These are phyloP conservation scores for Cygnus olor DNA, from an alignment of 2,797 vertebrate genomes.

Conservation along the genomic window DNA sequence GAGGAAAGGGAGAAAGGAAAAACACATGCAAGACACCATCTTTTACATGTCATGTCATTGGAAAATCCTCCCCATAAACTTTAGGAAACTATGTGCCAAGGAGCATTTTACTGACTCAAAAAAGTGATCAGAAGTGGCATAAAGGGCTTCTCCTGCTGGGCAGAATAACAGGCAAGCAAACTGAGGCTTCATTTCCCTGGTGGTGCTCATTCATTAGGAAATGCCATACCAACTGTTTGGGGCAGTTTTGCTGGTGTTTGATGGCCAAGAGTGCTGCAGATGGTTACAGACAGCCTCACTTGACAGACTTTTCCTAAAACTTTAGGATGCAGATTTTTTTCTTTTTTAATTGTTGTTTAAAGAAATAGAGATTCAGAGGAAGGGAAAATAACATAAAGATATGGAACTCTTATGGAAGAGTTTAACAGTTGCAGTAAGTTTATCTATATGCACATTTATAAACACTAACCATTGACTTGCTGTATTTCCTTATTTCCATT, in stretches of 20 bases:
- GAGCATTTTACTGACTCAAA: constrained; percentile 13
- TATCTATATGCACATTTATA: background rate
- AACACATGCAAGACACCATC: constrained; percentile 54
- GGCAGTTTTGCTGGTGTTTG: background rate
- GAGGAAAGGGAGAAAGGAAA: constrained; percentile 27
- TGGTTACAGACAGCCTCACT: background rate
- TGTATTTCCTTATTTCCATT: background rate
- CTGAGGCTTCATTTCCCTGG: background rate
- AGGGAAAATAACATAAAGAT: background rate
- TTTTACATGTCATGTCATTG: constrained; percentile 44
- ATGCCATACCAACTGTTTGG: background rate
- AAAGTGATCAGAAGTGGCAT: background rate
- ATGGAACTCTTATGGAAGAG: background rate
- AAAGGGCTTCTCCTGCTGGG: background rate
- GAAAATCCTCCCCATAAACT: constrained; percentile 52
- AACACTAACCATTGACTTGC: background rate
- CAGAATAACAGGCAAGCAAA: background rate
- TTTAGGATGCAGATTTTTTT: background rate
- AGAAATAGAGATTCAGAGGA: background rate
- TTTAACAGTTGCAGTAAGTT: background rate
- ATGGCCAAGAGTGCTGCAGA: background rate
- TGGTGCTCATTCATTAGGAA: background rate
- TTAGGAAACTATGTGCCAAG: constrained; percentile 52
- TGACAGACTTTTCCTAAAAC: background rate
- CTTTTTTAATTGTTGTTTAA: background rate